A percentile compares a stretch with the other conserved stretches of the same genome.
phyloP scores from a whole-genome alignment of 2,888 invertebrate genomes.

The Netelia virgata region DNA sequence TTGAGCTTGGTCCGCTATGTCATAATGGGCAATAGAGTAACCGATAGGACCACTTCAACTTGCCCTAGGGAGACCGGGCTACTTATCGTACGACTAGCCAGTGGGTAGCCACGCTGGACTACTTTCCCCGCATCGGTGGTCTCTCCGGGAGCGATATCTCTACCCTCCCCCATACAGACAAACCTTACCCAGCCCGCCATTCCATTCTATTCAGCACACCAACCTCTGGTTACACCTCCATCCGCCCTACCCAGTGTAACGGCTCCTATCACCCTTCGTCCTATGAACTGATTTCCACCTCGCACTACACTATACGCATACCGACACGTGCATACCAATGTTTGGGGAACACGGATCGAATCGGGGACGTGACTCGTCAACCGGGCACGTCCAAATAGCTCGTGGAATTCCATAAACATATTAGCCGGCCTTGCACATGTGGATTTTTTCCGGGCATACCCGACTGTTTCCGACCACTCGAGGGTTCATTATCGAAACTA shows the following conservation, averaged over 20 bases:
- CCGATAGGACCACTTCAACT: conserved; percentile 79
- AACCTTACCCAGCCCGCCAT: conserved; percentile 49
- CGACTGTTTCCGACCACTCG: too few species aligned
- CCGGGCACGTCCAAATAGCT: conserved; percentile 19
- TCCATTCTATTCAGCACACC: conserved; percentile 62
- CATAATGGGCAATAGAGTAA: conserved; percentile 80
- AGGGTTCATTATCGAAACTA: too few species aligned
- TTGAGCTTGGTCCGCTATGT: conserved; percentile 75
- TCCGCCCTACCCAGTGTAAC: conserved; percentile 34
- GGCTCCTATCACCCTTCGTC: conserved; percentile 21
- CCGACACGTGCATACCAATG: neutral
- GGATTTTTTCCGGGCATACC: too few species aligned
- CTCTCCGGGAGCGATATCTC: conserved; percentile 44
- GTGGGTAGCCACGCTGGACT: conserved; percentile 35
- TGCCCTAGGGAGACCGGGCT: conserved; percentile 75
- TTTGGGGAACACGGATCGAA: neutral
- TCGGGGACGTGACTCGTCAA: conserved; percentile 4
- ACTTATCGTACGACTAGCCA: conserved; percentile 56
- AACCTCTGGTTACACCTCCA: conserved; percentile 29
- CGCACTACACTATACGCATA: conserved; percentile 14
- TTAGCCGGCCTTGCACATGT: neutral
- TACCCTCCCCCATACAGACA: conserved; percentile 27
- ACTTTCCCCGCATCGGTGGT: conserved; percentile 58
- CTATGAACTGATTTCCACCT: conserved; percentile 15
- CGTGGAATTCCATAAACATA: conserved; percentile 29